Conservation (phyloP, 2,797 vertebrate species). For the Echeneis naucrates region DNA sequence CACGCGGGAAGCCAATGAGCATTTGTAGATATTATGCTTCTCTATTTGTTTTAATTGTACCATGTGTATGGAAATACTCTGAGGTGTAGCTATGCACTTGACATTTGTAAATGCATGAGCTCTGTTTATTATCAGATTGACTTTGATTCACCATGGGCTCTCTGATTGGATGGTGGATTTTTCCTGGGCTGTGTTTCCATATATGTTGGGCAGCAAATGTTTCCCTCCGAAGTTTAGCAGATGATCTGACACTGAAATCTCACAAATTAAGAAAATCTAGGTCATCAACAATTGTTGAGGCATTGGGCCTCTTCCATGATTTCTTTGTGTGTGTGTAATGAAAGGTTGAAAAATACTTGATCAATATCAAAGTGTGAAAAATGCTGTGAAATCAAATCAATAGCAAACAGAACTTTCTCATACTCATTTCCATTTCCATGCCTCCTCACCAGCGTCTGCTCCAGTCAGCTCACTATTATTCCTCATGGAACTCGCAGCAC, state of each 20-base stretch:
- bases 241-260: background rate
- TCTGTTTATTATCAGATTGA: constrained; percentile 1
- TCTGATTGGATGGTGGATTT: background rate
- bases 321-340: too few species aligned
- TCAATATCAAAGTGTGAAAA: background rate
- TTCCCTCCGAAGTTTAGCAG: background rate
- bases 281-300: background rate
- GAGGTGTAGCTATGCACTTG: background rate
- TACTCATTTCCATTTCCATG: background rate
- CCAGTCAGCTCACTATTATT: constrained; percentile 13
- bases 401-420: background rate
- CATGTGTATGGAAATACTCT: background rate
- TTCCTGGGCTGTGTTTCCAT: background rate
- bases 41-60: background rate
- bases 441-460: background rate
- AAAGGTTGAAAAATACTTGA: background rate
- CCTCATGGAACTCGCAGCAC: constrained; percentile 11
- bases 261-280: too few species aligned
- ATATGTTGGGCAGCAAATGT: background rate
- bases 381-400: background rate
- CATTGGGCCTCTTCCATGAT: background rate
- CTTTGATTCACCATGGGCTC: constrained; percentile 3
- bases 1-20: background rate
- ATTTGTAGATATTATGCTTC: background rate
- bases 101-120: background rate